These are phyloP conservation scores for Enoplosus armatus DNA, from an alignment of 2,797 vertebrate species.

Conservation along the genomic window DNA sequence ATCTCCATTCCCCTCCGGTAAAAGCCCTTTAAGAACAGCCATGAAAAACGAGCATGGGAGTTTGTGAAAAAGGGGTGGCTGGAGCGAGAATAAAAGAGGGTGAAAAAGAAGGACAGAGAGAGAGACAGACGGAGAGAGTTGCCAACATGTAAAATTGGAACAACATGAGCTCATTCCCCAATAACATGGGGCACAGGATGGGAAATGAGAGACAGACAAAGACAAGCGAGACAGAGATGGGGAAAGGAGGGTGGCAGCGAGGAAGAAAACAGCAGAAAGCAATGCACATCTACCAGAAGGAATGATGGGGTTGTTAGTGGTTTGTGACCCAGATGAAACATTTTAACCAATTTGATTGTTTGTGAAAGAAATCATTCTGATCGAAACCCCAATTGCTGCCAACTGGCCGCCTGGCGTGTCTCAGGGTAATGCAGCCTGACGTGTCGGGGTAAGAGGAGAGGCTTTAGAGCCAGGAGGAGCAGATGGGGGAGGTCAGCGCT, in stretches of 20 bases:
- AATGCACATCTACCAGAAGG: slow-evolving; percentile 77
- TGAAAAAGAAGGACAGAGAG: slow-evolving; percentile 34
- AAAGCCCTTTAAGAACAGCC: slow-evolving; percentile 69
- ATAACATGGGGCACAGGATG: slow-evolving; percentile 81
- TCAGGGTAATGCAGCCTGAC: slow-evolving; percentile 93
- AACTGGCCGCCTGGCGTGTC: slow-evolving; percentile 89
- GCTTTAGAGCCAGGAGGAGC: slow-evolving; percentile 87
- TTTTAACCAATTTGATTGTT: slow-evolving; percentile 99
- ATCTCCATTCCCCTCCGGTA: slow-evolving; percentile 64
- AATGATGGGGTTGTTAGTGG: slow-evolving; percentile 89
- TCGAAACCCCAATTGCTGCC: slow-evolving; percentile 95
- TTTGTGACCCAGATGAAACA: slow-evolving; percentile 94
- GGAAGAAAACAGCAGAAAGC: slow-evolving; percentile 28
- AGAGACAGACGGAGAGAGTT: slow-evolving; percentile 50
- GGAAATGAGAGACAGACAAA: slow-evolving; percentile 64
- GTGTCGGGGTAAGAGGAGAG: slow-evolving; percentile 91
- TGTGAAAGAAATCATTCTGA: slow-evolving; percentile 99
- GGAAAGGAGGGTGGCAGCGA: slow-evolving; percentile 50
- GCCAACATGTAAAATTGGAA: slow-evolving; percentile 77
- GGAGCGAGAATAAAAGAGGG: slow-evolving; percentile 49
- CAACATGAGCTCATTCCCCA: slow-evolving; percentile 80
- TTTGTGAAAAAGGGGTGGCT: slow-evolving; percentile 52
- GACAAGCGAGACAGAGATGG: slow-evolving; percentile 32
- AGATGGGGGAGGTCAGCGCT: slow-evolving; percentile 89
- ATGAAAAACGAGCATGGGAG: slow-evolving; percentile 58